Conservation (phyloP, 2,113 vertebrate genomes). For the Orthonyx spaldingii region DNA sequence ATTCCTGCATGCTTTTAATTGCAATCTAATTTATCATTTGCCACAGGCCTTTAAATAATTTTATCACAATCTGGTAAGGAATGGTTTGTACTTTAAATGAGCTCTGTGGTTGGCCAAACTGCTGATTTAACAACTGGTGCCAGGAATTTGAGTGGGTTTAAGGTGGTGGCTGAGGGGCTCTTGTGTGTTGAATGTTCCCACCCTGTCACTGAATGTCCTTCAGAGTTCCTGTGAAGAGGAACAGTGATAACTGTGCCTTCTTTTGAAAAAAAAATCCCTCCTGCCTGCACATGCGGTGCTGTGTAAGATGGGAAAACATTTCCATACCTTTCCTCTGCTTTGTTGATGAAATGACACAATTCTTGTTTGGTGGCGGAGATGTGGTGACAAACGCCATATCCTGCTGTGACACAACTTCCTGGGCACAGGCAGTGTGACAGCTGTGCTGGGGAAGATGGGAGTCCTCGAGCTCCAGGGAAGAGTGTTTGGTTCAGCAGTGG, state of each 20-base stretch:
- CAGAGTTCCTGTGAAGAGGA: background rate
- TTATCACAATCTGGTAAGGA: background rate
- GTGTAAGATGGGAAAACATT: background rate
- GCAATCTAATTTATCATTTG: constrained; percentile 8
- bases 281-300: background rate
- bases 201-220: background rate
- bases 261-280: too few relatives aligned
- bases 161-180: background rate
- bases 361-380: background rate
- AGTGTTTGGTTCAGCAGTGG: background rate
- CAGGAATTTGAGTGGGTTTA: background rate
- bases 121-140: background rate
- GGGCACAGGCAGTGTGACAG: accelerated
- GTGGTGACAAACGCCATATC: background rate
- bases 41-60: background rate
- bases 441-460: background rate
- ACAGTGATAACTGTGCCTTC: too few relatives aligned
- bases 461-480: background rate
- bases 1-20: constrained; percentile 20
- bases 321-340: background rate
- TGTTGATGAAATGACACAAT: background rate
- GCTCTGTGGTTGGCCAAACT: background rate
- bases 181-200: too few relatives aligned
- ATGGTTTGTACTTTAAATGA: background rate
- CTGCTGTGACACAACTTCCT: background rate